Evolutionary conservation across 2,888 invertebrate genomes (phyloP).

Genomic region (Ametastegia equiseti): DNA sequence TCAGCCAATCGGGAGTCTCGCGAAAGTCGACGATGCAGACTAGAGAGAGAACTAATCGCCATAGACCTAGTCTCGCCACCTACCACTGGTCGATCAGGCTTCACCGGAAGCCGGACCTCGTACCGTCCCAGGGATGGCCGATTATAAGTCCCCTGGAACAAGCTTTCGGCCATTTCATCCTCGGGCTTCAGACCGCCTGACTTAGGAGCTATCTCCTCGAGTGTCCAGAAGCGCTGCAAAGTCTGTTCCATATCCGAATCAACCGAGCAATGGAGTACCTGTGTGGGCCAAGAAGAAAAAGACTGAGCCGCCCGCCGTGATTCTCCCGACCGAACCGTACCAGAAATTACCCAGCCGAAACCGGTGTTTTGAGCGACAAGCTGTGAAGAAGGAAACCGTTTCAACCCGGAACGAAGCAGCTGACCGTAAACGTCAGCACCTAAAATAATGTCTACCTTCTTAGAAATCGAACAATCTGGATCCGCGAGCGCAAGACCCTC

Average conservation of each 20-base stretch:
- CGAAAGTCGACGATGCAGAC: neutral
- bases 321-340: neutral
- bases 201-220: conserved; percentile 36
- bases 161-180: conserved; percentile 34
- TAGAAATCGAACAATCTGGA: conserved; percentile 6
- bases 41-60: neutral
- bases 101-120: conserved; percentile 18
- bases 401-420: conserved; percentile 45
- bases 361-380: conserved; percentile 51
- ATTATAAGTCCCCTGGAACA: conserved; percentile 8
- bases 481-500: conserved; percentile 39
- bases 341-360: conserved; percentile 53
- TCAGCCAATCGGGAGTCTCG: neutral
- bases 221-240: conserved; percentile 40
- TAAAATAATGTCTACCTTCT: conserved; percentile 48
- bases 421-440: conserved; percentile 51
- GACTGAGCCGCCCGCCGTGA: conserved; percentile 39
- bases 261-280: neutral
- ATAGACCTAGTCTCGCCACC: neutral
- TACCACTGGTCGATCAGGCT: neutral
- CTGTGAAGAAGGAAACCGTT: neutral
- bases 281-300: neutral
- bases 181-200: conserved; percentile 20
- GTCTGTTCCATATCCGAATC: conserved; percentile 19
- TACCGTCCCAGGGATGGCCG: conserved; percentile 26